Evolutionary conservation across 2,797 vertebrate species (phyloP).

Genomic region (Dicrostonyx torquatus): DNA sequence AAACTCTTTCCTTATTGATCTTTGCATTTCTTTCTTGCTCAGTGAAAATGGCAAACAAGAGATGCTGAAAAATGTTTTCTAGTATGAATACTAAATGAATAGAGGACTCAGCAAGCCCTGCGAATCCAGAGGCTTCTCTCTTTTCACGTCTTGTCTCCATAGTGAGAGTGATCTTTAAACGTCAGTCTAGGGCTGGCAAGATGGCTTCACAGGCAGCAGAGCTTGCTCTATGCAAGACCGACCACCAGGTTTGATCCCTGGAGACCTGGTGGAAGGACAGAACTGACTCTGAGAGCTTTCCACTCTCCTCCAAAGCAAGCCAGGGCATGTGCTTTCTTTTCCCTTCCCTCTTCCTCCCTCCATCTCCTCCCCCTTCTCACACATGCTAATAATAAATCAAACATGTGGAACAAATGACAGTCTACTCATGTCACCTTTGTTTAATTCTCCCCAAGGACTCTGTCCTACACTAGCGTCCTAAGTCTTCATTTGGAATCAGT

Average conservation of each 20-base stretch:
- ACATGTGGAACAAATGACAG: background rate
- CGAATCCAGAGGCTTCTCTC: background rate
- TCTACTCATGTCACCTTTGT: background rate
- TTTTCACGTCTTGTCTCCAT: background rate
- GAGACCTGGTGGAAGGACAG: too few species aligned
- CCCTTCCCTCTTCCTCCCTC: background rate
- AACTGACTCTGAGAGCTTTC: background rate
- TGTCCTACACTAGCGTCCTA: background rate
- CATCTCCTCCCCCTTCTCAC: too few species aligned
- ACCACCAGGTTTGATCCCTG: background rate
- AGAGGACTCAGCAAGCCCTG: background rate
- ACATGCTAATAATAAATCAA: background rate
- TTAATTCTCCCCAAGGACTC: background rate
- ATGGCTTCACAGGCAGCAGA: background rate
- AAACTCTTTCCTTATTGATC: constrained; percentile 42
- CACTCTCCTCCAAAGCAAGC: background rate
- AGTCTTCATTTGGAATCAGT: background rate
- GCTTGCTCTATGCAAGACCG: background rate
- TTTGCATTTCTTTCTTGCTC: constrained; percentile 46
- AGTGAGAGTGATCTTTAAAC: background rate
- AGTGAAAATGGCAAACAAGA: constrained; percentile 38
- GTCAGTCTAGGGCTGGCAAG: background rate
- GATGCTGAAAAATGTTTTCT: constrained; percentile 35
- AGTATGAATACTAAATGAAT: constrained; percentile 26
- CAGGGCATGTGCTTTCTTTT: background rate